Evolutionary conservation across 2,113 vertebrate genomes (phyloP).

Genomic region (Castor canadensis): DNA sequence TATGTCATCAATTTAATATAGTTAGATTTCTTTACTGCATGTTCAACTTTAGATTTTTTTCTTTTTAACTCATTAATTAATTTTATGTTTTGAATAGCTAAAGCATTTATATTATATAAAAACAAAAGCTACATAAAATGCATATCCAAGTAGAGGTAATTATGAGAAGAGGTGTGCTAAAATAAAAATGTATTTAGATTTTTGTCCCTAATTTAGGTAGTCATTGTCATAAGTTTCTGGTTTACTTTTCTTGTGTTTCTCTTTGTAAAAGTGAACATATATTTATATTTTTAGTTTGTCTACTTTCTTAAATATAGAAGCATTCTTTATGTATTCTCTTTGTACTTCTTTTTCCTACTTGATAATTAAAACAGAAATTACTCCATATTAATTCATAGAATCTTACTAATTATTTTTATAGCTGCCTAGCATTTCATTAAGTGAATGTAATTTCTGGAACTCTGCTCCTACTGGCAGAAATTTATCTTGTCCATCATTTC

Average conservation of each 20-base stretch:
- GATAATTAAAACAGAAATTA: constrained; percentile 24
- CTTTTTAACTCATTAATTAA: neutral
- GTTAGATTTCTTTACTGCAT: neutral
- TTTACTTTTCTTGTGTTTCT: neutral
- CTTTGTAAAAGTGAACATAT: neutral
- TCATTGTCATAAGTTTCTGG: neutral
- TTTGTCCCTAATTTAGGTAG: neutral
- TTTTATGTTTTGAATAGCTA: neutral
- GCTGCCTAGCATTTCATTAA: neutral
- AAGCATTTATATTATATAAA: neutral
- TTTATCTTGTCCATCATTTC: neutral
- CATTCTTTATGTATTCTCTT: neutral
- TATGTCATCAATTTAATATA: neutral
- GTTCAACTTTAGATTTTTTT: neutral
- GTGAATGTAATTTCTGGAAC: neutral
- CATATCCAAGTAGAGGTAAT: neutral
- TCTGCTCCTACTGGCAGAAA: neutral
- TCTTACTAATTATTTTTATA: neutral
- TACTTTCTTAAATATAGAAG: neutral
- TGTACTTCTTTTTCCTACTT: neutral
- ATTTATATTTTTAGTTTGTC: neutral
- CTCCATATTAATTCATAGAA: neutral
- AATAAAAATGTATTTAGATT: neutral
- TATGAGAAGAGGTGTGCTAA: neutral
- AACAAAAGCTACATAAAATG: neutral